Evolutionary conservation across 2,888 invertebrate genomes (phyloP).

Genomic region (Rhagonycha fulva): DNA sequence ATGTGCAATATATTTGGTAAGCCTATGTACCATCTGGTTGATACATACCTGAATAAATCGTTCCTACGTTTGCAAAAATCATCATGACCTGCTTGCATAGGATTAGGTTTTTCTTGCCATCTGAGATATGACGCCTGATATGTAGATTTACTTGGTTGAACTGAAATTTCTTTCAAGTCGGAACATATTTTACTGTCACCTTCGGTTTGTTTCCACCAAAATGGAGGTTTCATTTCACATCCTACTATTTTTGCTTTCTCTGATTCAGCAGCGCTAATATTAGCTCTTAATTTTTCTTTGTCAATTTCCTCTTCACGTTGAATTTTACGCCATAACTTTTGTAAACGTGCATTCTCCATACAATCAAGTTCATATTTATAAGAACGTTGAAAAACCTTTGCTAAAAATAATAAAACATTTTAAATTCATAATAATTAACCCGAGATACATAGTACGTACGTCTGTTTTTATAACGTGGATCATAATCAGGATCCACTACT

Average conservation of each 20-base stretch:
- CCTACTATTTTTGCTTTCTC: constrained; percentile 34
- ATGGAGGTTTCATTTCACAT: constrained; percentile 42
- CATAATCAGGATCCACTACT: constrained; percentile 36
- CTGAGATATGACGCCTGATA: constrained; percentile 44
- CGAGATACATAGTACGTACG: constrained; percentile 36
- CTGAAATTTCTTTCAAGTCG: background rate
- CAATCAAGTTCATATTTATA: constrained; percentile 63
- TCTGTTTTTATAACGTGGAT: constrained; percentile 44
- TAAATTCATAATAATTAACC: background rate
- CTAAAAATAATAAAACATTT: constrained; percentile 35
- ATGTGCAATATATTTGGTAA: too few relatives aligned
- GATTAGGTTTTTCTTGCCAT: constrained; percentile 60
- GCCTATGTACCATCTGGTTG: background rate
- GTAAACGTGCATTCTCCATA: constrained; percentile 53
- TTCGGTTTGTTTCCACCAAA: constrained; percentile 45
- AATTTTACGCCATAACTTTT: constrained; percentile 48
- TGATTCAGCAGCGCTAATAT: constrained; percentile 27
- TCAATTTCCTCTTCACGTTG: constrained; percentile 40
- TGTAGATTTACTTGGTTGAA: background rate
- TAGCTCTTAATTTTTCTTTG: constrained; percentile 30
- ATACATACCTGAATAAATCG: constrained; percentile 47
- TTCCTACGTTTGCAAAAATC: constrained; percentile 48
- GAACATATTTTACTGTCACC: background rate
- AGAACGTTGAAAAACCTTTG: constrained; percentile 59
- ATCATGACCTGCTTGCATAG: constrained; percentile 47